Evolutionary conservation across 1,140 invertebrate genomes (phyloP).

Genomic region (Leptopilina clavipes): DNA sequence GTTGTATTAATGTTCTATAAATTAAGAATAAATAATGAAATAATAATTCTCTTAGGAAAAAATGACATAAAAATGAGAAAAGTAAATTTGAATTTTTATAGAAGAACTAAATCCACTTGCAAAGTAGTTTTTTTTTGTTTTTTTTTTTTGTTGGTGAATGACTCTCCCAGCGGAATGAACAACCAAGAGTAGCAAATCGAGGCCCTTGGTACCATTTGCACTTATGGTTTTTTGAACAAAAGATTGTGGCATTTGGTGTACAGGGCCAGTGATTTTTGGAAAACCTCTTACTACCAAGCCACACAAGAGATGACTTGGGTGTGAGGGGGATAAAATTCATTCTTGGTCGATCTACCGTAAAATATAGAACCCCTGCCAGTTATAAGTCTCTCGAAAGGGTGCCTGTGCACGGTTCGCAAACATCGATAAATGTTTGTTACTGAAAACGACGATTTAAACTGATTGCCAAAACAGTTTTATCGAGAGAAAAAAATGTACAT

Average conservation of each 20-base stretch:
- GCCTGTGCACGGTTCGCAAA: slow-evolving; percentile 48
- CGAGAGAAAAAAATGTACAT: not conserved
- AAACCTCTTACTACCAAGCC: slow-evolving; percentile 57
- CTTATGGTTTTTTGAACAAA: slow-evolving; percentile 48
- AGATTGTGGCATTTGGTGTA: slow-evolving; percentile 55
- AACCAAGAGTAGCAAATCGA: slow-evolving; percentile 47
- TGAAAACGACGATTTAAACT: slow-evolving; percentile 40
- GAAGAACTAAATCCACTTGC: not conserved
- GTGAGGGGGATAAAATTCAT: slow-evolving; percentile 47
- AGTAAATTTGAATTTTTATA: too few species aligned
- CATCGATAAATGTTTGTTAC: slow-evolving; percentile 53
- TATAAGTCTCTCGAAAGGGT: slow-evolving; percentile 40
- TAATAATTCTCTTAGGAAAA: too few species aligned
- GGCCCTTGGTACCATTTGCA: slow-evolving; percentile 41
- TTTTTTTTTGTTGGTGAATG: not conserved
- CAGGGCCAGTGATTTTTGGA: slow-evolving; percentile 57
- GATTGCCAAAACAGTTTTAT: slow-evolving; percentile 48
- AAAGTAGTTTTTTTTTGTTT: not conserved
- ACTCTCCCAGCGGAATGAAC: not conserved
- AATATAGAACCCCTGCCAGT: slow-evolving; percentile 53
- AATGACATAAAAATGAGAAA: too few species aligned
- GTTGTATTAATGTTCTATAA: too few species aligned
- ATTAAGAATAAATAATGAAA: too few species aligned
- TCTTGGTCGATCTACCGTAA: slow-evolving; percentile 59
- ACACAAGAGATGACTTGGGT: slow-evolving; percentile 23